A percentile compares a stretch with the other conserved stretches of the same genome.
Conservation (phyloP, 2,888 invertebrate species). For the Hedya salicella region DNA sequence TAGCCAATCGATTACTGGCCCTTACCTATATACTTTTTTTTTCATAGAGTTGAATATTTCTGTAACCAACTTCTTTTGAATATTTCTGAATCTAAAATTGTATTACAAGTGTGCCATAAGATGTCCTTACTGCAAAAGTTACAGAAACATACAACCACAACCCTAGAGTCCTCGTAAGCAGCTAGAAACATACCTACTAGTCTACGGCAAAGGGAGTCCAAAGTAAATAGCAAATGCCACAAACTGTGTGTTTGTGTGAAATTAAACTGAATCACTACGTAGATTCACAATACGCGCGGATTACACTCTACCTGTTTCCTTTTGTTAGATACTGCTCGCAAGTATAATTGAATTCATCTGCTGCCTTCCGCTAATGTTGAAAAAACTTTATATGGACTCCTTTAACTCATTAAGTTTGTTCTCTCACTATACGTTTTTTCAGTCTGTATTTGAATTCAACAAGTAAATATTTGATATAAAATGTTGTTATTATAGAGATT, state of each 20-base stretch:
- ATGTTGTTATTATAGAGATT: too few relatives aligned
- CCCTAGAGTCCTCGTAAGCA: background rate
- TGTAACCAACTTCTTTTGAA: too few relatives aligned
- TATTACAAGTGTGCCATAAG: background rate
- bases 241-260: conserved; percentile 12
- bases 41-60: too few relatives aligned
- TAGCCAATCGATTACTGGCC: too few relatives aligned
- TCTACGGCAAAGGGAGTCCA: conserved; percentile 19
- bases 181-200: conserved; percentile 8
- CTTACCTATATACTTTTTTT: too few relatives aligned
- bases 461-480: too few relatives aligned
- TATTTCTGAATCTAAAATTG: background rate
- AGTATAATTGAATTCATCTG: background rate
- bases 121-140: background rate
- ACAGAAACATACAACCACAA: background rate
- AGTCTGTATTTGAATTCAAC: too few relatives aligned
- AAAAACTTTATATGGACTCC: background rate
- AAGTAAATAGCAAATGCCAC: conserved; percentile 28
- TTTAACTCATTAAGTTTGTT: background rate
- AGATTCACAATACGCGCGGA: conserved; percentile 1
- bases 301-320: background rate
- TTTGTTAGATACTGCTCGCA: background rate
- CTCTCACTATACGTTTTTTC: background rate
- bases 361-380: background rate
- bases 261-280: conserved; percentile 2